Evolutionary conservation across 2,888 invertebrate genomes (phyloP).

Genomic region (Chironomus tentans): DNA sequence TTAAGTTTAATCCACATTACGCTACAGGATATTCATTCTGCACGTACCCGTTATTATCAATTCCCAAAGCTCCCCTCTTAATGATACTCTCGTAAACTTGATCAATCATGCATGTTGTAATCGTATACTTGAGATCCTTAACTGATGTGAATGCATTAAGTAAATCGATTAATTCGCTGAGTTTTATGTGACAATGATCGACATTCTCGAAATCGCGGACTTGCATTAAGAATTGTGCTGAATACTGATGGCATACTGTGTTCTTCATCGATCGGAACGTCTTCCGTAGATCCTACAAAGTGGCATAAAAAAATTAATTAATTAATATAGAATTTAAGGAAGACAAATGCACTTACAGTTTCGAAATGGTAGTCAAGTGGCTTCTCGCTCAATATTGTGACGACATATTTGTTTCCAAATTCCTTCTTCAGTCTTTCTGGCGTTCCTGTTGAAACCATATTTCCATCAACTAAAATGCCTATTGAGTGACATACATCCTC

Average conservation of each 20-base stretch:
- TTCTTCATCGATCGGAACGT: constrained; percentile 19
- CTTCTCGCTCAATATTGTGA: constrained; percentile 36
- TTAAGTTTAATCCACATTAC: not conserved
- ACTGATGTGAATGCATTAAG: constrained; percentile 15
- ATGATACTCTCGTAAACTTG: constrained; percentile 31
- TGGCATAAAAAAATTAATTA: not conserved
- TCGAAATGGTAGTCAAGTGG: constrained; percentile 20
- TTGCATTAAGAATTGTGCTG: constrained; percentile 22
- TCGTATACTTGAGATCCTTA: constrained; percentile 31
- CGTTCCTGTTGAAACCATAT: constrained; percentile 38
- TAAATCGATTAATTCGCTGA: constrained; percentile 16
- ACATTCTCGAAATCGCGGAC: constrained; percentile 7
- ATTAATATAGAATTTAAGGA: not conserved
- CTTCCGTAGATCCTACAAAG: constrained; percentile 7
- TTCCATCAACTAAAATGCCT: constrained; percentile 39
- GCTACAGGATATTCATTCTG: constrained; percentile 4
- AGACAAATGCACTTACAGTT: not conserved
- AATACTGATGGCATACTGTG: constrained; percentile 23
- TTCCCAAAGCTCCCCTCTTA: not conserved
- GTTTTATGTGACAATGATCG: constrained; percentile 17
- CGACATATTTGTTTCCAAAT: constrained; percentile 39
- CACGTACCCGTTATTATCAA: constrained; percentile 20
- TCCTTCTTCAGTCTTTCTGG: constrained; percentile 36
- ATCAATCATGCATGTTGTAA: constrained; percentile 39
- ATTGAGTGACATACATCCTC: constrained; percentile 41